Evolutionary conservation across 35 echinoderm and acorn worm species (phyloP).

Genomic region (Patiria miniata): DNA sequence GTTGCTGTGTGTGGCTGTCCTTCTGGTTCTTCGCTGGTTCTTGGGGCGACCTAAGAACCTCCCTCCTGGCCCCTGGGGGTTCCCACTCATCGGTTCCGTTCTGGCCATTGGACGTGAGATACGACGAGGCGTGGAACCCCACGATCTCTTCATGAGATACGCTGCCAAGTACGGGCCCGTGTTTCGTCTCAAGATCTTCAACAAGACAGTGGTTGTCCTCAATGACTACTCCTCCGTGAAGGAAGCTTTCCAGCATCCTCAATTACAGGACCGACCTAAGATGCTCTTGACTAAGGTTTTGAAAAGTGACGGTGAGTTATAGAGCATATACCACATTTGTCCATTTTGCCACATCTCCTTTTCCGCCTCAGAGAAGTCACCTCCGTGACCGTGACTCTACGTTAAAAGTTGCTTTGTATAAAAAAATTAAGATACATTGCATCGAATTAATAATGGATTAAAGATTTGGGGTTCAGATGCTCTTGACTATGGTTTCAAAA

Average conservation of each 20-base stretch:
- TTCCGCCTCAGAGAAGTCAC: no score
- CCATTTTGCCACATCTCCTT: no score
- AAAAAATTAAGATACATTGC: no score
- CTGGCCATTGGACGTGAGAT: not conserved
- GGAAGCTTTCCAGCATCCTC: not conserved
- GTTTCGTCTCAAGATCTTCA: not conserved
- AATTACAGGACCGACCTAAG: not conserved
- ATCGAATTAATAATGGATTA: no score
- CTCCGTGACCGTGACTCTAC: no score
- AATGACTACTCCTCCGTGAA: conserved; percentile 11
- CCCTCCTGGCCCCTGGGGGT: not conserved
- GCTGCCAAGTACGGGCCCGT: conserved; percentile 4
- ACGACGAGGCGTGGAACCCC: not conserved
- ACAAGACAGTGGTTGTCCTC: conserved; percentile 2
- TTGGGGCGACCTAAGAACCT: not conserved
- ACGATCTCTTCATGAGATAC: not conserved
- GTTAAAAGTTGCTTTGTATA: no score
- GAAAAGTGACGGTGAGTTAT: not conserved
- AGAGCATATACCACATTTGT: no score
- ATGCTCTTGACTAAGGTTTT: not conserved
- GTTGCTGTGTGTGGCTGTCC: not conserved
- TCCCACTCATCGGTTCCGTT: not conserved
- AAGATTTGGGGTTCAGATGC: no score
- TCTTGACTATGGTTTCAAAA: no score
- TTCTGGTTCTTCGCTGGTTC: not conserved